Conservation (phyloP, 2,113 vertebrate genomes). For the Regulus satrapa region DNA sequence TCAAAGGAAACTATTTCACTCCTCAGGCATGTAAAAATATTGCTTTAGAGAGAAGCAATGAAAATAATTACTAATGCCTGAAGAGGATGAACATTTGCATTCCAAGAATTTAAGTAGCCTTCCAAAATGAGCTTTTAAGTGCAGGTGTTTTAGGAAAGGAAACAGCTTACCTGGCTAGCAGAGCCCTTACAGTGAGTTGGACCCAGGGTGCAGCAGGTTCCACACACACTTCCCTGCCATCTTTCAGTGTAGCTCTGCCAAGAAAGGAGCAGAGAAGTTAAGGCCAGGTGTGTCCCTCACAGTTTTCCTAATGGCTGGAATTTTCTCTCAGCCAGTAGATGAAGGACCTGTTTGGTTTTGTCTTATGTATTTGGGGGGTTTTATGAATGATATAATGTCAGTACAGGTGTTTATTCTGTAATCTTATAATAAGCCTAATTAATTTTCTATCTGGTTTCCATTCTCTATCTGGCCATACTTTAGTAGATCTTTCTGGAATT, state of each 20-base stretch:
- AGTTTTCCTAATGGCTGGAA: neutral
- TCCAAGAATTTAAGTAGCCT: neutral
- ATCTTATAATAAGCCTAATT: neutral
- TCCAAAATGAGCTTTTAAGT: neutral
- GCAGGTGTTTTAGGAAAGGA: neutral
- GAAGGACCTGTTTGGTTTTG: neutral
- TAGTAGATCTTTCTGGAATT: neutral
- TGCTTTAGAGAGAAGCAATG: neutral
- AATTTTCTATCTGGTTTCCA: neutral
- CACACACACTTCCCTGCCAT: neutral
- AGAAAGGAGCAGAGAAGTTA: neutral
- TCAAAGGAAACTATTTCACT: neutral
- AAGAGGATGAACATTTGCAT: neutral
- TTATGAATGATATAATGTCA: neutral
- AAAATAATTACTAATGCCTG: neutral
- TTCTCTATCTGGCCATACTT: neutral
- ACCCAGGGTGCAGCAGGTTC: slow-evolving; percentile 52
- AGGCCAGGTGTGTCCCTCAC: neutral
- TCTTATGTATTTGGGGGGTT: neutral
- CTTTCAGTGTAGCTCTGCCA: slow-evolving; percentile 26
- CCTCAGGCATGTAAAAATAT: neutral
- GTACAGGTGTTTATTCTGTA: neutral
- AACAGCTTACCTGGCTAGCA: slow-evolving; percentile 16
- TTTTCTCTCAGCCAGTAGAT: neutral
- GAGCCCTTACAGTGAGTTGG: neutral